Base-by-base conservation (phyloP, 2,797 vertebrate genomes). In the Erethizon dorsatum region DNA sequence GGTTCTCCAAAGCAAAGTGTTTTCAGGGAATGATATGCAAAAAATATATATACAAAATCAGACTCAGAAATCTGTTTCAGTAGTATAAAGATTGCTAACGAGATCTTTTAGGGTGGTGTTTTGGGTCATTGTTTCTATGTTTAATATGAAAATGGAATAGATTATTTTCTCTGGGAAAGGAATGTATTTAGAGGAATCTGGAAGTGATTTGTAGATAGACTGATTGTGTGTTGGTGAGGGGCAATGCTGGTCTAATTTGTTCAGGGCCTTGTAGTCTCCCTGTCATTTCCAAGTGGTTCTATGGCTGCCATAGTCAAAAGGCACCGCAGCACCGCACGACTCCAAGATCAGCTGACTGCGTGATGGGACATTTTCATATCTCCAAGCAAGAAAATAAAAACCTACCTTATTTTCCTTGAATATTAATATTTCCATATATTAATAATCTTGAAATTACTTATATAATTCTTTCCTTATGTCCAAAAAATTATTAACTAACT, bases 1-100 rank as follows among this genome's bases (percentile, higher is more conserved):
- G 31, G 41, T 22, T 95, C 96, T 22, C 13, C 73, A n/a, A 79
- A 61, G 56, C 28, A 87, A 97, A 78, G 61, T 87, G n/a, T 33
- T 87, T 82, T 56, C 56, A 75, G n/a, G 6, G 50, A 12, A 71
- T 63, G 6, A 41, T 10, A 63, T 22, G 47, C 33, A 71, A 86
- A 85, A 77, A 52, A 33, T 69, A 71, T 22, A 65, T 75, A 47
- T 28, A 47, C 41, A 47, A 15, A 75, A 28, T 73, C 71, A 45
- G 41, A 6, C 37, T 73, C 41, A 45, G 45, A 65, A 50, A 61
- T 90, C 61, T 80, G 17, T 61, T 80, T 88, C 77, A 4, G 50
- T 73, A 17, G 56, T 65, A 56, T 71, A 59, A 96, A 88, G 71
- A 88, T 61, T 22, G n/a, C 54, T 80, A 69, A 0, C 52, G 90